Conservation (phyloP, 1,140 invertebrate genomes). For the Drosophila murphyi region DNA sequence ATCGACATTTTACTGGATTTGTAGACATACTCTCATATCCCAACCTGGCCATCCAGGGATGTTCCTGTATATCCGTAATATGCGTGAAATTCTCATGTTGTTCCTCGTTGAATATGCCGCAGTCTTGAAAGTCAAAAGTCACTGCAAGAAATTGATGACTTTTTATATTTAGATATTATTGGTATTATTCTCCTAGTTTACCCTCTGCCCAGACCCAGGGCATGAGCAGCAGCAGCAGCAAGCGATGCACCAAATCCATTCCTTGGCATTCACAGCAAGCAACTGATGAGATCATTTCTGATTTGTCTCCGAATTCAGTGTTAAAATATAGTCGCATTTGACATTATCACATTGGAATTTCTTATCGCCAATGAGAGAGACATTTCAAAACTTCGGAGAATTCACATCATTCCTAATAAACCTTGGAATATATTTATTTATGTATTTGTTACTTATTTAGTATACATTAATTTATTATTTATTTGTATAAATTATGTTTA, state of each 20-base stretch:
- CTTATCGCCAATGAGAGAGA: slow-evolving; percentile 6
- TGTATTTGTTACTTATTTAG: too few species aligned
- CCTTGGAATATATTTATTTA: too few species aligned
- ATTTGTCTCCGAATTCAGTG: background rate
- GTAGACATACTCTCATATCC: slow-evolving; percentile 37
- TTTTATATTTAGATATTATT: background rate
- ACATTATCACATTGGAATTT: background rate
- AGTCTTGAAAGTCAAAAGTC: background rate
- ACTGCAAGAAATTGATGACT: background rate
- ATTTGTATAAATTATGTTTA: too few species aligned
- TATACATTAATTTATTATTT: too few species aligned
- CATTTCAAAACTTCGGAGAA: too few species aligned
- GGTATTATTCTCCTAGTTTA: background rate
- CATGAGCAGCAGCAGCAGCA: slow-evolving; percentile 5
- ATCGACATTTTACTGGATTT: background rate
- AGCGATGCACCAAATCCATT: background rate
- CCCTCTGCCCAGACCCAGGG: slow-evolving; percentile 4
- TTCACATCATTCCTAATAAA: too few species aligned
- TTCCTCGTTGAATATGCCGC: slow-evolving; percentile 19
- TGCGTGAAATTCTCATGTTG: slow-evolving; percentile 9
- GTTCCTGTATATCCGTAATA: slow-evolving; percentile 9
- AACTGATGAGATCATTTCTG: slow-evolving; percentile 27
- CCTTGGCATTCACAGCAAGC: slow-evolving; percentile 1
- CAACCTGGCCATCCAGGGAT: slow-evolving; percentile 34
- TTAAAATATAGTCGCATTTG: too few species aligned